A percentile compares a stretch with the other conserved stretches of the same genome.
Conservation (phyloP, 2,888 invertebrate genomes). For the Busseola fusca region DNA sequence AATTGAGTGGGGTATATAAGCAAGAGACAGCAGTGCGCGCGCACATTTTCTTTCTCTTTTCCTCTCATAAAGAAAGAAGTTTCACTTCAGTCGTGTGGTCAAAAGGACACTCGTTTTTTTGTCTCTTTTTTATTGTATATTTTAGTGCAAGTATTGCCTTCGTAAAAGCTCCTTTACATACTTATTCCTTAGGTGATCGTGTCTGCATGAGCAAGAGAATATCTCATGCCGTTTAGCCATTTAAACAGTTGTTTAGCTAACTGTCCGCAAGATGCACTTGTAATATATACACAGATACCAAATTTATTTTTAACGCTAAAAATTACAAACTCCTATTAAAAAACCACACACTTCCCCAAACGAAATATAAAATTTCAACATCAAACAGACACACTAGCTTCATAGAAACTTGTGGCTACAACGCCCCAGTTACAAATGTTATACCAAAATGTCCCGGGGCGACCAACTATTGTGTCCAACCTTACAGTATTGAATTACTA, state of each 20-base stretch:
- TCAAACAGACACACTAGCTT: slow-evolving; percentile 28
- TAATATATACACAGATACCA: too few relatives aligned
- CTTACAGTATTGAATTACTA: slow-evolving; percentile 58
- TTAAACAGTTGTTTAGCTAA: neutral
- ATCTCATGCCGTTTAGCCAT: neutral
- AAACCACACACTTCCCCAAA: neutral
- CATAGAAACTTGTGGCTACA: slow-evolving; percentile 48
- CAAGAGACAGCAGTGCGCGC: too few relatives aligned
- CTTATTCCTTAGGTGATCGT: neutral
- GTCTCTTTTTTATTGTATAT: neutral
- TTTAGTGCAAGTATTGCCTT: neutral
- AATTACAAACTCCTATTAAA: neutral
- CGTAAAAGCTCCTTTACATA: neutral
- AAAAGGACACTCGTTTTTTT: too few relatives aligned
- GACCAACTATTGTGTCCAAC: slow-evolving; percentile 52
- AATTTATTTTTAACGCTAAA: neutral
- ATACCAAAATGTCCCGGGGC: slow-evolving; percentile 57
- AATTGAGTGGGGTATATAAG: too few relatives aligned
- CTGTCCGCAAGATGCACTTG: neutral
- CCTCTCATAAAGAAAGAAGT: too few relatives aligned
- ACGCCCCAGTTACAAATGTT: slow-evolving; percentile 59
- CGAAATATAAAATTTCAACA: slow-evolving; percentile 33
- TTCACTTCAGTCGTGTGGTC: too few relatives aligned
- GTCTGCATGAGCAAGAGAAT: neutral
- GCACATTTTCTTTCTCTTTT: too few relatives aligned